phyloP scores from a whole-genome alignment of 2,888 invertebrate species.

The Laothoe populi region DNA sequence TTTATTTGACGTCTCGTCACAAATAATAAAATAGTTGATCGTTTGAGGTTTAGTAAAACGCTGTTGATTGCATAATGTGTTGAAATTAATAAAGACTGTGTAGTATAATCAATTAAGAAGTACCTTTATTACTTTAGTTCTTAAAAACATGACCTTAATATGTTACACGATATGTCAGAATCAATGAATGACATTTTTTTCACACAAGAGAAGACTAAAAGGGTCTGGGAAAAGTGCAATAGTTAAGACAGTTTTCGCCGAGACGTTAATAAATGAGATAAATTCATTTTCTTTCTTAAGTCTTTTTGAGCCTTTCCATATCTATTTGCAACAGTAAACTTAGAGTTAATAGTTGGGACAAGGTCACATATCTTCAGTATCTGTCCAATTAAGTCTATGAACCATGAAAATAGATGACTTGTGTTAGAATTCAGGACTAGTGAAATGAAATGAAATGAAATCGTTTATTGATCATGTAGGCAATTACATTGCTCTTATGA shows the following conservation, averaged over 20 bases:
- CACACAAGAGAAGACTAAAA: not conserved
- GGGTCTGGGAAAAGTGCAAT: not conserved
- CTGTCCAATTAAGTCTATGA: not conserved
- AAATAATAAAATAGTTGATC: too few species aligned
- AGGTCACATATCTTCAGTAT: not conserved
- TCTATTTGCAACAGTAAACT: not conserved
- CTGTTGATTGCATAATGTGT: too few species aligned
- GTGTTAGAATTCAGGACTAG: not conserved
- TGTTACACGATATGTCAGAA: too few species aligned
- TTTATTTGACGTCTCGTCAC: too few species aligned
- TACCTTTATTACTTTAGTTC: too few species aligned
- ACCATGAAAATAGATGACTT: not conserved
- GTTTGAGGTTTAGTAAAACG: too few species aligned
- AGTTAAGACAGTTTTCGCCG: not conserved
- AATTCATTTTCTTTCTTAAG: not conserved
- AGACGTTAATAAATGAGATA: constrained; percentile 1
- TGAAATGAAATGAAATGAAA: too few species aligned
- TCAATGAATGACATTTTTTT: not conserved
- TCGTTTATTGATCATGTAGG: too few species aligned
- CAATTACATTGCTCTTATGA: too few species aligned
- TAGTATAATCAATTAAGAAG: too few species aligned
- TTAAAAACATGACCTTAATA: not conserved
- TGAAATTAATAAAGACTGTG: too few species aligned
- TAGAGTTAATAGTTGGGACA: not conserved
- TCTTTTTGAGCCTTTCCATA: not conserved